Percentiles rank a stretch among this genome's conserved stretches.
Evolutionary conservation across 2,797 vertebrate genomes (phyloP).

Genomic region (Taeniopygia guttata): DNA sequence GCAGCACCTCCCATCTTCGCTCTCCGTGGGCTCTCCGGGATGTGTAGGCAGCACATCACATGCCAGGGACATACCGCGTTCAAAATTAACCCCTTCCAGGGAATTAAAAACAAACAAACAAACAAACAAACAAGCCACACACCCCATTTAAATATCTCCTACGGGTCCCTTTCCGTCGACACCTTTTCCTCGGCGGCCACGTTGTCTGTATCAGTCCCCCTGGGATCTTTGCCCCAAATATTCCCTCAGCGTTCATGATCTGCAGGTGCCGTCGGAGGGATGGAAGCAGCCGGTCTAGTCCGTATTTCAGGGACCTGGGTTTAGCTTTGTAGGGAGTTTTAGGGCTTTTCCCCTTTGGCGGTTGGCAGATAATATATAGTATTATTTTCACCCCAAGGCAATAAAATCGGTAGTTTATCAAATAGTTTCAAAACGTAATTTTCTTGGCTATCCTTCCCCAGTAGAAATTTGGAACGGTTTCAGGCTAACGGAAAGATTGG

Average conservation of each 20-base stretch:
- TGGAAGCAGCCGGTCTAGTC: neutral
- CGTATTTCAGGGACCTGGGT: neutral
- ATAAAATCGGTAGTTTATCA: neutral
- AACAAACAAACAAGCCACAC: too few species aligned
- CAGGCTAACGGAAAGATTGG: neutral
- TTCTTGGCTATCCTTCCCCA: neutral
- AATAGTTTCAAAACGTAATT: neutral
- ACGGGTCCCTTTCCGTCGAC: rapidly evolving
- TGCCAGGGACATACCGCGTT: too few species aligned
- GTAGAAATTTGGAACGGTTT: neutral
- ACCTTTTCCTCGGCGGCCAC: neutral
- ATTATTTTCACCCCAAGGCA: neutral
- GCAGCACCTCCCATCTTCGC: too few species aligned
- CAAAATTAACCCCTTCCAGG: neutral
- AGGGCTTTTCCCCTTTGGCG: rapidly evolving
- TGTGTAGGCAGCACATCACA: neutral
- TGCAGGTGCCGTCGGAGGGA: neutral
- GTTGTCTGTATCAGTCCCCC: neutral
- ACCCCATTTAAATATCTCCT: neutral
- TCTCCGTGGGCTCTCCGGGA: neutral
- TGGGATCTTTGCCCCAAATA: neutral
- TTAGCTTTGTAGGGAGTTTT: neutral
- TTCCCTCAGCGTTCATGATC: neutral
- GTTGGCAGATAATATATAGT: neutral
- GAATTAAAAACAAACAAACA: neutral